Conservation (phyloP, 2,888 invertebrate species). For the Drosophila helvetica region DNA sequence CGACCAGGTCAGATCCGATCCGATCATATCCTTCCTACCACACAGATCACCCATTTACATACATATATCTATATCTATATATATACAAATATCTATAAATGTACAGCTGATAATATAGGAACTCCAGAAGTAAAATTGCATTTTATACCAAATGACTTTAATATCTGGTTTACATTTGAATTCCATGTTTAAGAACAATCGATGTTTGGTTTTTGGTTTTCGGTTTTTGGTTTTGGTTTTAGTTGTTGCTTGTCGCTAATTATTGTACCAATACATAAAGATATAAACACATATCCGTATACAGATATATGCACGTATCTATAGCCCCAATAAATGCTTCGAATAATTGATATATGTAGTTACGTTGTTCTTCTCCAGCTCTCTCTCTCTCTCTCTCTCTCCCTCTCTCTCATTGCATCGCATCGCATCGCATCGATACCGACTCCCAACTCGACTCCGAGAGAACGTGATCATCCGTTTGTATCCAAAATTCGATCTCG, state of each 20-base stretch:
- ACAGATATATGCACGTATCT: slow-evolving; percentile 35
- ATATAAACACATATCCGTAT: slow-evolving; percentile 45
- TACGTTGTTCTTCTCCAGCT: slow-evolving; percentile 39
- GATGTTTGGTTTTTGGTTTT: slow-evolving; percentile 60
- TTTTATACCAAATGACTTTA: slow-evolving; percentile 72
- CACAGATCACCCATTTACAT: slow-evolving; percentile 11
- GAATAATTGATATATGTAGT: slow-evolving; percentile 82
- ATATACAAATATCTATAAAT: slow-evolving; percentile 27
- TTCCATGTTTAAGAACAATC: slow-evolving; percentile 75
- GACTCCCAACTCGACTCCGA: too few relatives aligned
- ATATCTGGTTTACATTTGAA: slow-evolving; percentile 73
- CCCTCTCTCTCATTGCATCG: too few relatives aligned
- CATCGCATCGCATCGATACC: too few relatives aligned
- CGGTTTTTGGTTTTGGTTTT: slow-evolving; percentile 20
- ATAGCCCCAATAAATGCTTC: slow-evolving; percentile 80
- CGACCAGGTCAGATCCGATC: too few relatives aligned
- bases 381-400: background rate
- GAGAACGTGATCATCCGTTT: too few relatives aligned
- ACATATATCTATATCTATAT: background rate
- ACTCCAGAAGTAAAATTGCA: slow-evolving; percentile 52
- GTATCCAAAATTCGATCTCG: too few relatives aligned
- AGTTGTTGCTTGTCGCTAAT: slow-evolving; percentile 67
- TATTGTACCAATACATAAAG: slow-evolving; percentile 75
- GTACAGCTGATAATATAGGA: slow-evolving; percentile 32
- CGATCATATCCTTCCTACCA: slow-evolving; percentile 1